Evolutionary conservation across 2,888 invertebrate species (phyloP), one percentile per base, ranked within the genome.

Genomic region (Acanthoscelides obtectus): DNA sequence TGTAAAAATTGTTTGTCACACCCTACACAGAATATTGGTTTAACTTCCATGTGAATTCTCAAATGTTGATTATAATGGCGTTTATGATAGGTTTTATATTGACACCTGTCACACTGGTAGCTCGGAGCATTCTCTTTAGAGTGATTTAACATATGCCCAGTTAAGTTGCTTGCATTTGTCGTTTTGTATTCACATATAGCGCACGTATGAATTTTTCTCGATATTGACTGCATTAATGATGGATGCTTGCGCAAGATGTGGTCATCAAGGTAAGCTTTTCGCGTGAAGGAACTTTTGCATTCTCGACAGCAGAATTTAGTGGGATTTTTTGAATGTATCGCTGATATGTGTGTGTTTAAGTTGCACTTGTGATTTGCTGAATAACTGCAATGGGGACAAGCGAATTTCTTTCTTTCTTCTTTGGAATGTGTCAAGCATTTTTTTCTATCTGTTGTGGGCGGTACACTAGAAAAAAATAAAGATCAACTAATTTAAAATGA

Each of bases 171-270:
- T 12, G 17, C 65, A 0, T n/a, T 0, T 0, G 70, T 27, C 12
- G 76, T 72, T 69, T 72, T 66, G 66, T 65, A 75, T 71, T 25
- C 45, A 70, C 76, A 76, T 3, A 12, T 21, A 20, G 63, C n/a
- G 27, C 76, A 76, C 0, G 3, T 20, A 67, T 66, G 64, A 22
- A 71, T 67, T 69, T 75, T 71, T 0, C 22, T 65, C 5, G 70
- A 25, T 45, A 70, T 22, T 6, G 22, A 25, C 6, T 65, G 17
- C 1, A 17, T 21, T n/a, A 66, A 25, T n/a, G 66, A 19, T 12
- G 27, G 17, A 22, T 73, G 73, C 20, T 70, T 1, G 2, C 25
- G 22, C 22, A 73, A 25, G 12, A 73, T 67, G 22, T 73, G 73
- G 22, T 8, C 17, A 19, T 71, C 68, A 64, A 71, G 68, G 0